These are phyloP conservation scores for Ameiurus melas DNA, from an alignment of 2,113 vertebrate genomes.

Conservation along the genomic window DNA sequence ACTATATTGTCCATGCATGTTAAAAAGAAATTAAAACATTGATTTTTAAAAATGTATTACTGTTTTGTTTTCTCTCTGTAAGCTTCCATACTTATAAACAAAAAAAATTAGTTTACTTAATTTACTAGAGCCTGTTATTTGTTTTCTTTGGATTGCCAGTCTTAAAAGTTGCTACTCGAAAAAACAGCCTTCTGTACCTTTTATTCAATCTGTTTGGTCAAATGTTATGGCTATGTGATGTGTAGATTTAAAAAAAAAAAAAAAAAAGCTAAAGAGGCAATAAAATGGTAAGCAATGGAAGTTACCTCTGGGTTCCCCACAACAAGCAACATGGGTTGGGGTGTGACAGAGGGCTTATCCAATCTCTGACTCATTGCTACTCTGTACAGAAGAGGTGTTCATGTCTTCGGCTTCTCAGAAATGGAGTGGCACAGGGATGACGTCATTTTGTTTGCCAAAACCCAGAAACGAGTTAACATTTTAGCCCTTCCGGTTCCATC, in stretches of 20 bases:
- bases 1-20: not conserved
- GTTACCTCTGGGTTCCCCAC: not conserved
- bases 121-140: not conserved
- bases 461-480: too few species aligned
- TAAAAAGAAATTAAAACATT: not conserved
- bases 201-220: not conserved
- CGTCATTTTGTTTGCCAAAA: too few species aligned
- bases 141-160: not conserved
- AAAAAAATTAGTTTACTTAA: not conserved
- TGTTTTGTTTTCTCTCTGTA: not conserved
- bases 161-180: not conserved
- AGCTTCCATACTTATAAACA: not conserved
- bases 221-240: not conserved
- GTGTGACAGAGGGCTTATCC: not conserved
- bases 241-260: not conserved
- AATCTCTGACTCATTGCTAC: not conserved
- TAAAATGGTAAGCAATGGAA: not conserved
- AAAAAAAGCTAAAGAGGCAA: not conserved
- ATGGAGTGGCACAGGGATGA: not conserved
- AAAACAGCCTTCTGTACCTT: not conserved
- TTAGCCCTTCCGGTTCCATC: too few species aligned
- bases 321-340: constrained; percentile 2
- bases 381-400: not conserved
- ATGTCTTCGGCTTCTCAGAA: not conserved
- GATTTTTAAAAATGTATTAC: too few species aligned